Evolutionary conservation across 2,888 invertebrate genomes (phyloP), one percentile per base, ranked within the genome.

Genomic region (Tetragonisca angustula): DNA sequence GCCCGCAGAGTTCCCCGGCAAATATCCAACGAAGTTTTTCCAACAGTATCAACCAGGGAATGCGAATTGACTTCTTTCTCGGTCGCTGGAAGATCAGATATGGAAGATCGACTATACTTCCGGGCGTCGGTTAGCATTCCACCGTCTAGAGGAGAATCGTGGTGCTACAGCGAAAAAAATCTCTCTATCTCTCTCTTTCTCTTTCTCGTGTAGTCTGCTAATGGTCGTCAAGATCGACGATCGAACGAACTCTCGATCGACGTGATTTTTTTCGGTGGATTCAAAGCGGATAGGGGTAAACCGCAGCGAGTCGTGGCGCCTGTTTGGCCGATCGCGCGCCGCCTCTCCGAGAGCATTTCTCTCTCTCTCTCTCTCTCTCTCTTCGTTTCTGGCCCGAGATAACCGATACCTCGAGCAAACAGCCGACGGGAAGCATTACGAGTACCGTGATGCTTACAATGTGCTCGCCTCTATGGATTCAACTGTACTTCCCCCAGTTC

Each of bases 201-300:
- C 76, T 79, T 79, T 70, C 81, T 65, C 83, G 84, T 86, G 82
- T 86, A 88, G 79, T 88, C 89, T 86, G 73, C 83, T 89, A 89
- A 89, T 89, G 89, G 87, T 85, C 89, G 86, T 87, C 86, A 77
- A 83, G 89, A 89, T 89, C 89, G 89, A 89, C 88, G 89, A 89
- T 89, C 87, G 32, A 32, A 32, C 74, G 67, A 70, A 79, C 52
- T 81, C 81, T 76, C 82, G 86, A 84, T 87, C 88, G 85, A 61
- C 61, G 87, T 69, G 50, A 86, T 85, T 85, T 87, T 43, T 85
- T 87, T 83, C 73, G 19, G 15, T 15, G 74, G 76, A 82, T 78
- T 85, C 73, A 61, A 85, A 82, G 82, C 80, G 74, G 74, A 80
- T 68, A 74, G 73, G 72, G 77, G 77, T 32, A 74, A 74, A 68